Evolutionary conservation across 2,888 invertebrate genomes (phyloP), one percentile per base, ranked within the genome.

Genomic region (Chrysolina americana): DNA sequence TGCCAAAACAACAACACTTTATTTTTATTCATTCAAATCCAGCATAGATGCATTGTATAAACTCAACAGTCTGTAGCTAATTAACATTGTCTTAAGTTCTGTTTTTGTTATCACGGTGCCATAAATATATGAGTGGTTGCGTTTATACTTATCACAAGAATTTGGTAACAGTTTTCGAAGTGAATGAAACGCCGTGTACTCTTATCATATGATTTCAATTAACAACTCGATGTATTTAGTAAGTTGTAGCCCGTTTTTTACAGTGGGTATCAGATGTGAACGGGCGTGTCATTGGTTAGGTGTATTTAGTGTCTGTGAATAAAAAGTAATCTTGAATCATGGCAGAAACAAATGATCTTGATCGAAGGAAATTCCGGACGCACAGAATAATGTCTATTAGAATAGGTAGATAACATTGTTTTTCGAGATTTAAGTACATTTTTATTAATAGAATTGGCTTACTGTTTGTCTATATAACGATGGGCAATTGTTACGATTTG

Each of bases 371-470:
- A 48, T 76, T 64, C 48, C 70, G 78, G 44, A 75, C 70, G 9
- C 69, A 64, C 19, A 75, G 78, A 21, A 73, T 77, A 65, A 76
- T 63, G 69, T 78, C 78, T 21, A 74, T 78, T 19, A 73, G 78
- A 68, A 78, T 78, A 72, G 78, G 78, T 78, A 73, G 70, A 50
- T 50, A 50, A 15, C 44, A 64, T 47, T 47, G 36, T 47, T 15
- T 47, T 15, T 23, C 15, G 23, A 21, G 19, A 19, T 21, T 53
- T 53, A 19, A n/a, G n/a, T n/a, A n/a, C n/a, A 53, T 11, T 59
- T 50, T 50, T 41, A n/a, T 66, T 36, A 62, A 19, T 23, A 9
- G n/a, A 1, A 13, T 15, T 56, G 3, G 21, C 56, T 56, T 56
- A 0, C 23, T 47, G 36, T 36, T 36, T 4, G 36, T 36, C 36